These are phyloP conservation scores for Lottia scabra DNA, from an alignment of 2,888 invertebrate species.

Conservation along the genomic window DNA sequence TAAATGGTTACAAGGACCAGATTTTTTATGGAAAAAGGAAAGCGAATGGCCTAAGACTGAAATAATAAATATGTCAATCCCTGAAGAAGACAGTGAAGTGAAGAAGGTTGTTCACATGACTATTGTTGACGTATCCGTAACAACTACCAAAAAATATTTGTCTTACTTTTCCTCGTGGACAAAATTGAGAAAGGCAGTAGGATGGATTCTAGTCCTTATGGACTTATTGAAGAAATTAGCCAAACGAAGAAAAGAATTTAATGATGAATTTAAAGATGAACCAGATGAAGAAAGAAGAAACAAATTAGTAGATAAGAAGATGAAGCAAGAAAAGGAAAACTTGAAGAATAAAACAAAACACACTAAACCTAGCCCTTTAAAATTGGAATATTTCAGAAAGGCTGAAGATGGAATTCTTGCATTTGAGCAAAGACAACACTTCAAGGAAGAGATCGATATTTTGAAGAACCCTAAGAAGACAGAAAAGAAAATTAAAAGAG, in stretches of 20 bases:
- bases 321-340: too few relatives aligned
- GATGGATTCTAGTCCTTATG: neutral
- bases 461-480: neutral
- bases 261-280: too few relatives aligned
- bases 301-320: too few relatives aligned
- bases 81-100: too few relatives aligned
- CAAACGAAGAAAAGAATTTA: too few relatives aligned
- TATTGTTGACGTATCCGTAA: neutral
- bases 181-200: conserved; percentile 2
- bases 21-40: neutral
- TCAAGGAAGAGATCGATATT: neutral
- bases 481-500: too few relatives aligned
- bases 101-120: too few relatives aligned
- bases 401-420: too few relatives aligned
- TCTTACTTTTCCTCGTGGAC: conserved; percentile 1
- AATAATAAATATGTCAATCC: neutral
- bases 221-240: neutral
- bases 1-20: conserved; percentile 9
- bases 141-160: neutral
- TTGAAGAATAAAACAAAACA: too few relatives aligned
- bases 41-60: conserved; percentile 1
- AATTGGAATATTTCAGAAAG: too few relatives aligned
- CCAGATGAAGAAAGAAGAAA: too few relatives aligned
- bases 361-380: too few relatives aligned
- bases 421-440: conserved; percentile 1